Base-by-base conservation (phyloP, 2,113 vertebrate genomes). In the Sialia sialis region DNA sequence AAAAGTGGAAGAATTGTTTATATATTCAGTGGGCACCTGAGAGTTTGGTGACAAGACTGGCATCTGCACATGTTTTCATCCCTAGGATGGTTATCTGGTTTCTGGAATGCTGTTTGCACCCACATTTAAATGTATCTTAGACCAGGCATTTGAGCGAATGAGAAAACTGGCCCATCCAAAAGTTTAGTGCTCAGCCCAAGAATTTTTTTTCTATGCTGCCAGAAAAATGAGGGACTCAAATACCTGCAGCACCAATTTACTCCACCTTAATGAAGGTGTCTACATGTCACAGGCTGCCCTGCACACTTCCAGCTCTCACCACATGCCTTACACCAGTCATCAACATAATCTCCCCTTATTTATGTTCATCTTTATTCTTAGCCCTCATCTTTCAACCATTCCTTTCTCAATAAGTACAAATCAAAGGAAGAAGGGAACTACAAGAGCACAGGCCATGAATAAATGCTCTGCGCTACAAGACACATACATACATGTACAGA, bases 121-220 rank as follows among this genome's bases (percentile, higher is more conserved):
- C 16, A 44, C 4, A 66, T 70, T 49, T 49, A 41, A 10, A 13
- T 1, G 3, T 34, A 7, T 34, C 52, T 54, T 51, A 29, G 9
- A 62, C 14, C 22, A 41, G 23, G 16, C 13, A 55, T 30, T 48
- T 59, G 26, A 70, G 32, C 38, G 16, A 44, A 43, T 11, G 26
- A 70, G 34, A 51, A 51, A 59, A 82, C 13, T 72, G 44, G n/a
- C 14, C 52, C 17, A 36, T 58, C 43, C 25, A 30, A 10, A 72
- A 82, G 11, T 56, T 75, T 8, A 63, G 11, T 16, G 30, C 38
- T 88, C 44, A 67, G 16, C n/a, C 27, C 59, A 75, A 43, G 34
- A 8, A 5, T 9, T 41, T 41, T 83, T 54, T 60, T 3, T 39
- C 17, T 70, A 70, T 0, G 0, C 7, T 58, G 34, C 8, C n/a